phyloP scores from a whole-genome alignment of 2,797 vertebrate genomes.

The Dipus sagitta region DNA sequence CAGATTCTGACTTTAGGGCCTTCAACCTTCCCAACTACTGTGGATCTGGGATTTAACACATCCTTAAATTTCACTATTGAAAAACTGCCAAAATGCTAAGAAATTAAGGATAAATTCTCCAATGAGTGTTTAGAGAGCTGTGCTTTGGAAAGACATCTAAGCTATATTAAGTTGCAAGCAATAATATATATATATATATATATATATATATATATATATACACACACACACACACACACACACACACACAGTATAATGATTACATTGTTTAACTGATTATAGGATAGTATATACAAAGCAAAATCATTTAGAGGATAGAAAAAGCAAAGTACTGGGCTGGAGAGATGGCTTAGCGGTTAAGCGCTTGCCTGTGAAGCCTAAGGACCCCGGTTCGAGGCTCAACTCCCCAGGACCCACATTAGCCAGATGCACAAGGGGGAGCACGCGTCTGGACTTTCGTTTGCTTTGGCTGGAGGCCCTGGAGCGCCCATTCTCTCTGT shows the following conservation, averaged over 20 bases:
- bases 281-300: neutral
- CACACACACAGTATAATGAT: too few species aligned
- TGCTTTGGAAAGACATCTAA: neutral
- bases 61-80: conserved; percentile 16
- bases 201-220: too few species aligned
- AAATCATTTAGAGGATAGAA: conserved; percentile 43
- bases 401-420: too few species aligned
- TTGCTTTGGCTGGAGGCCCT: too few species aligned
- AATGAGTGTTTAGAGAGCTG: neutral
- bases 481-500: too few species aligned
- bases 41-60: neutral
- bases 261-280: too few species aligned
- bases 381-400: too few species aligned
- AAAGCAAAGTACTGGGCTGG: neutral
- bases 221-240: too few species aligned
- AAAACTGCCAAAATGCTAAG: conserved; percentile 21
- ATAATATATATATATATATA: neutral
- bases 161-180: neutral
- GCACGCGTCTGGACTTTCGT: too few species aligned
- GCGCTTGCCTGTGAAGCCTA: too few species aligned
- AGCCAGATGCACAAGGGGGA: too few species aligned
- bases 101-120: conserved; percentile 14
- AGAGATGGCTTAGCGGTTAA: too few species aligned
- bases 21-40: neutral
- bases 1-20: conserved; percentile 29